Percentiles rank a stretch among this genome's conserved stretches.
Conservation (phyloP, 92 coral and sea anemone species). For the Porites divaricata region DNA sequence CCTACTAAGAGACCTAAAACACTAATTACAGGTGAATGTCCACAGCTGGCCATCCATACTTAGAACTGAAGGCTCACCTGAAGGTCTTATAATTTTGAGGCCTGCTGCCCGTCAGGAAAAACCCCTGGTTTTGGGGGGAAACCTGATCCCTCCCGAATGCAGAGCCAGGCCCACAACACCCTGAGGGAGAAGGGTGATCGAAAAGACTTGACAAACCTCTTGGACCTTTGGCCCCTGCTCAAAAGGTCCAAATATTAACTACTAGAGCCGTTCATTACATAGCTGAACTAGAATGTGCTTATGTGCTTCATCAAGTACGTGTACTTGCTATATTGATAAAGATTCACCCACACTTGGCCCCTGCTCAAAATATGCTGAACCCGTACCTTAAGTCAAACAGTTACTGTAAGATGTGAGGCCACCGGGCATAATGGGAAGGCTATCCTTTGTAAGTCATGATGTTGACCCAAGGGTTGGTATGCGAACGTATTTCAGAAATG, state of each 20-base stretch:
- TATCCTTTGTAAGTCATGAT: slow-evolving; percentile 8
- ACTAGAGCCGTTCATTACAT: background rate
- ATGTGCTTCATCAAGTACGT: background rate
- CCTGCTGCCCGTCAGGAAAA: too few relatives aligned
- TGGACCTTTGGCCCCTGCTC: too few relatives aligned
- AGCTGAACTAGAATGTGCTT: slow-evolving; percentile 4
- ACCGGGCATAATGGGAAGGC: slow-evolving; percentile 15
- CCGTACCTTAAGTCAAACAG: slow-evolving; percentile 10
- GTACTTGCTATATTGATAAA: slow-evolving; percentile 6
- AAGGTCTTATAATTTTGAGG: too few relatives aligned
- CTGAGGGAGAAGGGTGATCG: too few relatives aligned
- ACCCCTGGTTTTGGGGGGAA: too few relatives aligned
- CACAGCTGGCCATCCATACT: too few relatives aligned
- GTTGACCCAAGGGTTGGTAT: slow-evolving; percentile 12
- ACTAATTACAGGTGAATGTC: background rate
- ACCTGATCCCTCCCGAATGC: too few relatives aligned
- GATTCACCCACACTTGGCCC: slow-evolving; percentile 9
- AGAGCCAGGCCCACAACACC: too few relatives aligned
- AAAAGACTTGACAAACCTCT: too few relatives aligned
- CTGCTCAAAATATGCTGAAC: too few relatives aligned
- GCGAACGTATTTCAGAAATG: slow-evolving; percentile 14
- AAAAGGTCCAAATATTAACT: too few relatives aligned
- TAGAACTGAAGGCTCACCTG: background rate
- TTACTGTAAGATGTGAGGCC: slow-evolving; percentile 18
- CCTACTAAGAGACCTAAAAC: slow-evolving; percentile 3